Evolutionary conservation across 1,140 invertebrate species (phyloP), one percentile per base, ranked within the genome.

Genomic region (Rhynchophorus ferrugineus): DNA sequence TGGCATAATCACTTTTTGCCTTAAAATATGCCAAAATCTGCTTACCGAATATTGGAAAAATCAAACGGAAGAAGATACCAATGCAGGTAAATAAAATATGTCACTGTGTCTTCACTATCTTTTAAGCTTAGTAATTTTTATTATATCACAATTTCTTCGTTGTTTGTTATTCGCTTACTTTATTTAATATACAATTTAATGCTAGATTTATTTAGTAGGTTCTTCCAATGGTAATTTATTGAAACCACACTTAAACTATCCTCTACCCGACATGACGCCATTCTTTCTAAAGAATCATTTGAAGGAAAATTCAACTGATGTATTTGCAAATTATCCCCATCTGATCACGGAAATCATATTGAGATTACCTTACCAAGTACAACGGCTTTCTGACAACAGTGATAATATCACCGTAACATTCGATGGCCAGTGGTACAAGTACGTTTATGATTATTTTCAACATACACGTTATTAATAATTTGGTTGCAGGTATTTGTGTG

Each of bases 271-370:
- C 65, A 95, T 96, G 87, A 88, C 89, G 3, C 94, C 94, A 33
- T 93, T 98, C 70, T 97, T 98, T 74, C 77, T 94, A 16, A 82
- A 89, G 41, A 91, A 92, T 64, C 95, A 95, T 69, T 84, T 96
- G 5, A 93, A 93, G 69, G 82, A 76, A 72, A 61, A 95, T 71
- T 84, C 89, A 0, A 79, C 82, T 61, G 93, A 98, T 70, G 85
- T 98, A 9, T 95, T 98, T 68, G 87, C 94, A 65, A 87, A 87
- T 14, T 96, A 96, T 71, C 88, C 91, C 3, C 87, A 93, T 50
- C 74, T 98, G 6, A 73, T 98, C 1, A 96, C 94, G 29, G 95
- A 98, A 74, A 95, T 98, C 81, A 87, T 91, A 2, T 73, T 98
- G 2, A 78, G 94, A 39, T 70, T 98, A 18, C 93, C 95, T 0